Evolutionary conservation across 2,797 vertebrate species (phyloP).

Genomic region (Limnodromus scolopaceus): DNA sequence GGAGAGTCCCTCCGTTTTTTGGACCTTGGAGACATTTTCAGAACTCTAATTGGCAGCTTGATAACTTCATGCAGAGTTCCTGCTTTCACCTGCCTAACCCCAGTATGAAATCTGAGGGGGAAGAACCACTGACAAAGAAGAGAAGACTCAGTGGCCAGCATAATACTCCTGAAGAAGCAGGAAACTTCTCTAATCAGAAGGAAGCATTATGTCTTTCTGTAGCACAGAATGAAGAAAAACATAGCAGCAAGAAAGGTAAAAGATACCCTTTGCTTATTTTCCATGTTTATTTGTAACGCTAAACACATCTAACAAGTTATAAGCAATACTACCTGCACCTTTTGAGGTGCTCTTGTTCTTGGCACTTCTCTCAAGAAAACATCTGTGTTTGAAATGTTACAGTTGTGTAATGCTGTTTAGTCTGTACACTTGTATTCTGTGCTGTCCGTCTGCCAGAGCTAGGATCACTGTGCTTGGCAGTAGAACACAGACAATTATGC

Average conservation of each 20-base stretch:
- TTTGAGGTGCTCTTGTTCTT: neutral
- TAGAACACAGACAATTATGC: neutral
- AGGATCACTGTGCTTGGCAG: neutral
- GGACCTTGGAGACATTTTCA: constrained; percentile 62
- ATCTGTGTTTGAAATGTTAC: neutral
- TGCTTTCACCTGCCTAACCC: constrained; percentile 75
- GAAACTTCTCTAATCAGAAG: neutral
- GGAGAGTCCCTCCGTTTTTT: constrained; percentile 62
- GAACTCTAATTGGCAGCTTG: constrained; percentile 55
- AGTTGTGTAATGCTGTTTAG: neutral
- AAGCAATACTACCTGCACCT: neutral
- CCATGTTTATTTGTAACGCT: neutral
- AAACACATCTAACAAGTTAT: neutral
- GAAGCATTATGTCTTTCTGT: neutral
- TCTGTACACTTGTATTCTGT: neutral
- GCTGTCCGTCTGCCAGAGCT: neutral
- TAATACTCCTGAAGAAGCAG: constrained; percentile 26
- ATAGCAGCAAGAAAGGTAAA: constrained; percentile 19
- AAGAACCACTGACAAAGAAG: constrained; percentile 83
- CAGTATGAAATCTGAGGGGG: constrained; percentile 79
- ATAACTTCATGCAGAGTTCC: constrained; percentile 59
- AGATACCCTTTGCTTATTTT: neutral
- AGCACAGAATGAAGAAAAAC: constrained; percentile 1
- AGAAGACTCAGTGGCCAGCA: constrained; percentile 77
- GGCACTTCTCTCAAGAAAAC: neutral